Evolutionary conservation across 2,113 vertebrate species (phyloP).

Genomic region (Tragelaphus scriptus): DNA sequence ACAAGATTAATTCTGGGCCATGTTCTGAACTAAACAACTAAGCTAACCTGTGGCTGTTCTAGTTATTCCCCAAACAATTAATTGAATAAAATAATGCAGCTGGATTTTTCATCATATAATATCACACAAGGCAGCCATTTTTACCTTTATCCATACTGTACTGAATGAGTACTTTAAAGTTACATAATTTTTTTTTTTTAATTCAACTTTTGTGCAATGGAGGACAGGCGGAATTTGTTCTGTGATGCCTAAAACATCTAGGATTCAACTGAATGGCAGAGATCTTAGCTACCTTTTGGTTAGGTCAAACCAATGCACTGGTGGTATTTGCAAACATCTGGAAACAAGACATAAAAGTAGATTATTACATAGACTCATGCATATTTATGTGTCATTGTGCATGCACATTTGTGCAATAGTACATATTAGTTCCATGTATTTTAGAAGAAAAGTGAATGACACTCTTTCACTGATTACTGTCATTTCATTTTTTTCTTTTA

Average conservation of each 20-base stretch:
- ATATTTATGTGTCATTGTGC: neutral
- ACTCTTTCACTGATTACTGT: neutral
- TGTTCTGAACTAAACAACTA: neutral
- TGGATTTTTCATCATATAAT: neutral
- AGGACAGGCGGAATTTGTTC: neutral
- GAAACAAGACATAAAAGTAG: constrained; percentile 40
- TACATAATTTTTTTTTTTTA: neutral
- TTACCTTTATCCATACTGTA: neutral
- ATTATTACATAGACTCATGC: constrained; percentile 13
- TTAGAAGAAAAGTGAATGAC: neutral
- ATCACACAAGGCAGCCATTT: neutral
- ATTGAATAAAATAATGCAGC: neutral
- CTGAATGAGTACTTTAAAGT: neutral
- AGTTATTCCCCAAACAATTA: neutral
- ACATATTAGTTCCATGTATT: neutral
- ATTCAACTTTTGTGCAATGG: neutral
- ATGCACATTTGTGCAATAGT: neutral
- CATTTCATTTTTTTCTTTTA: neutral
- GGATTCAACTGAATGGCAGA: neutral
- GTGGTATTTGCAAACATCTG: constrained; percentile 42
- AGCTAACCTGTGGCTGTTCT: neutral
- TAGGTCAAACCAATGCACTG: neutral
- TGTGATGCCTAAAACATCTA: neutral
- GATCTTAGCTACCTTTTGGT: neutral
- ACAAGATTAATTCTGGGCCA: neutral